Conservation (phyloP, 2,888 invertebrate species). For the Keiferia lycopersicella region DNA sequence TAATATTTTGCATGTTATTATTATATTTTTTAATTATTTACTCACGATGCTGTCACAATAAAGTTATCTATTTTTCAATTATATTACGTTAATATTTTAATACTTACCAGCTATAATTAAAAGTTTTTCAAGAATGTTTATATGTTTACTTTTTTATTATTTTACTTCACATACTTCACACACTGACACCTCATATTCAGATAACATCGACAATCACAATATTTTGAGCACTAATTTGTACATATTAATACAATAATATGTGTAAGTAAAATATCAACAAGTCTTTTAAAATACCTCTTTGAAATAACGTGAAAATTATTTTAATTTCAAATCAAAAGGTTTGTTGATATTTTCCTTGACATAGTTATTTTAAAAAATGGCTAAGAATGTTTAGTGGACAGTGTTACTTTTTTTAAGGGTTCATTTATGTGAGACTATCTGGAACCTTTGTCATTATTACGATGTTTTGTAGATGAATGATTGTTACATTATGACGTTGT, state of each 20-base stretch:
- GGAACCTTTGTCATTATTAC: constrained; percentile 50
- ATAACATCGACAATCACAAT: constrained; percentile 34
- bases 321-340: constrained; percentile 36
- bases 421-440: constrained; percentile 55
- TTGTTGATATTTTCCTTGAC: constrained; percentile 48
- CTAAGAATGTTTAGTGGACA: constrained; percentile 78
- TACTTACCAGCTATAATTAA: constrained; percentile 49
- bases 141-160: constrained; percentile 39
- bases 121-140: constrained; percentile 45
- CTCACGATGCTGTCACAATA: constrained; percentile 25
- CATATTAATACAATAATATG: constrained; percentile 30
- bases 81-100: constrained; percentile 38
- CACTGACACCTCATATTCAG: constrained; percentile 56
- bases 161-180: constrained; percentile 48
- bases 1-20: constrained; percentile 36
- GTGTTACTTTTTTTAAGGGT: constrained; percentile 57
- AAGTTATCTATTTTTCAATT: constrained; percentile 28
- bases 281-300: constrained; percentile 32
- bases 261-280: constrained; percentile 42
- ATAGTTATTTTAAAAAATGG: constrained; percentile 41
- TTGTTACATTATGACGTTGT: neutral
- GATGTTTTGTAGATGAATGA: neutral
- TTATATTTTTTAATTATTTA: constrained; percentile 24
- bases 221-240: constrained; percentile 48
- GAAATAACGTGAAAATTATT: neutral